Base-by-base conservation (phyloP, 2,888 invertebrate genomes). In the Clistopyga incitator region DNA sequence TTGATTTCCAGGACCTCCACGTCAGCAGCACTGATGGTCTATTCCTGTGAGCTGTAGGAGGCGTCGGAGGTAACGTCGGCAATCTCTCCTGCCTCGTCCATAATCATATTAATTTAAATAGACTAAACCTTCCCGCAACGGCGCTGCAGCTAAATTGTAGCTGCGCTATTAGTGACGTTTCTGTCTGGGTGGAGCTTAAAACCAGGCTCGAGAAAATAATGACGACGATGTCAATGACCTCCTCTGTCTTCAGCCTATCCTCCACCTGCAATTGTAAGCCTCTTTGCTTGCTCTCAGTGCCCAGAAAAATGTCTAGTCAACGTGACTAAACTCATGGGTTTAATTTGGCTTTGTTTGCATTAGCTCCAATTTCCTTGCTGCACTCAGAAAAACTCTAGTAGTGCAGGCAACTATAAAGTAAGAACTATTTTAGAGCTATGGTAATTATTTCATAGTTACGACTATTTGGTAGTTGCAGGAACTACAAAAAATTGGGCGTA, bases 61-160 rank as follows among this genome's bases (percentile, higher is more conserved):
- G 42, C 38, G 64, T 38, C 20, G 42, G 13, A 64, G 34, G 20
- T 64, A 38, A 64, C 64, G 64, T 64, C 42, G 64, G 64, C 38
- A 64, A 64, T 64, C 64, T 64, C 64, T 64, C 64, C 34, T 38
- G 64, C 34, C 64, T n/a, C 42, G 64, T 64, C 34, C 42, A 38
- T 64, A 64, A 64, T 64, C 64, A 64, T 38, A 64, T 64, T 64
- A 64, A 64, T 64, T 34, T 64, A 64, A 64, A 64, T 64, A 42
- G 38, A 64, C 64, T 64, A 64, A 64, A 64, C 64, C 38, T 11
- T 20, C 11, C 38, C 42, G 42, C 20, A 11, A 20, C 64, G 18
- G 10, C 18, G 18, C n/a, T 38, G 15, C 0, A 38, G 61, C 38
- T 38, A 64, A 64, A 38, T 38, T 38, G 42, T 38, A 20, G 64